Conservation (phyloP, 2,113 vertebrate genomes). For the Charina bottae region DNA sequence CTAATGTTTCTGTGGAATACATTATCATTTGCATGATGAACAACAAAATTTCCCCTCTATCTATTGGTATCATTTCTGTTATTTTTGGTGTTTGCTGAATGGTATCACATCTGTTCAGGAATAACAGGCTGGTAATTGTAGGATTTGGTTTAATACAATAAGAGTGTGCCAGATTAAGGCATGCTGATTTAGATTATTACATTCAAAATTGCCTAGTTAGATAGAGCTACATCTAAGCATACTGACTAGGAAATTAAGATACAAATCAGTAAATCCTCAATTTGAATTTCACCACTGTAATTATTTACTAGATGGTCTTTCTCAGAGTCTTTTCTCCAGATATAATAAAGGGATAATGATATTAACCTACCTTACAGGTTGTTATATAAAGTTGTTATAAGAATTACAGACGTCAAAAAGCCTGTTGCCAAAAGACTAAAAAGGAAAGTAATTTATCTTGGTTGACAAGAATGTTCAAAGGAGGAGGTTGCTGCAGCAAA, state of each 20-base stretch:
- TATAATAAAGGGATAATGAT: not conserved
- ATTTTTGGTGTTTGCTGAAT: not conserved
- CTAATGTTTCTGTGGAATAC: not conserved
- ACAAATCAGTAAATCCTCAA: not conserved
- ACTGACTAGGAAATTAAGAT: not conserved
- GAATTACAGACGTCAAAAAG: not conserved
- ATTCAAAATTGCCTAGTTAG: not conserved
- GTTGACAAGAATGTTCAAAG: not conserved
- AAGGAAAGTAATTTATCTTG: not conserved
- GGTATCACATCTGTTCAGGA: not conserved
- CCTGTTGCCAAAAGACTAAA: not conserved
- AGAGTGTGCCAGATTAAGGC: not conserved
- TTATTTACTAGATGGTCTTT: not conserved
- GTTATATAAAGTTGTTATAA: not conserved
- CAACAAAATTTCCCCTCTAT: not conserved
- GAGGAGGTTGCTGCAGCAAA: not conserved
- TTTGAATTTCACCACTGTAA: not conserved
- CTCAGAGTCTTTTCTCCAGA: not conserved
- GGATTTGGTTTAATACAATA: not conserved
- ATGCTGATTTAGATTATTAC: not conserved
- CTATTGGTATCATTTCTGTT: not conserved
- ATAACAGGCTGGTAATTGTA: not conserved
- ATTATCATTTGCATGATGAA: not conserved
- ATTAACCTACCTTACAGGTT: not conserved
- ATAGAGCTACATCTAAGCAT: not conserved